These are phyloP conservation scores for Dendrophyllia cribrosa DNA, from an alignment of 64 coral and sea anemone genomes.

Conservation along the genomic window DNA sequence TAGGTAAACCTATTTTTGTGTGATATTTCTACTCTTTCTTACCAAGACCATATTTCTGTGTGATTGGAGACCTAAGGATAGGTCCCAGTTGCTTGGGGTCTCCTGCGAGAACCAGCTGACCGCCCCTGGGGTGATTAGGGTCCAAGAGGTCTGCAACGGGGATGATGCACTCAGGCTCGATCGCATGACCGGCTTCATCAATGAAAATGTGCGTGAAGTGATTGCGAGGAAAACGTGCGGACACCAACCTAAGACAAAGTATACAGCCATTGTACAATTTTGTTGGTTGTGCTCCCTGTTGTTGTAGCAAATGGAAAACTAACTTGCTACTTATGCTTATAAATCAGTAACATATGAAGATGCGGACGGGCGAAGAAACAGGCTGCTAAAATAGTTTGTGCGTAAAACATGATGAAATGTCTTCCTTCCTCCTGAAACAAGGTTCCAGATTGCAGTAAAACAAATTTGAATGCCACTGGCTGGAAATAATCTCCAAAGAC, in stretches of 20 bases:
- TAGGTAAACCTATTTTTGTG: neutral
- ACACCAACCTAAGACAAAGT: slow-evolving; percentile 56
- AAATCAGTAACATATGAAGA: too few species aligned
- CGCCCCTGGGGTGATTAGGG: slow-evolving; percentile 56
- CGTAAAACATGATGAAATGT: too few species aligned
- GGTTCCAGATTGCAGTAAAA: too few species aligned
- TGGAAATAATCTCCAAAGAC: too few species aligned
- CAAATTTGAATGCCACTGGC: too few species aligned
- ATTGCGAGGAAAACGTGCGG: slow-evolving; percentile 41
- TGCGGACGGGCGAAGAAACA: too few species aligned
- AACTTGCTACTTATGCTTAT: too few species aligned
- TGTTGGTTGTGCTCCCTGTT: too few species aligned
- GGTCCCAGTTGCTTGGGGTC: slow-evolving; percentile 83
- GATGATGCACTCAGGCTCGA: slow-evolving; percentile 76
- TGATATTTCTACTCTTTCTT: neutral
- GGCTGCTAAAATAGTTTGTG: too few species aligned
- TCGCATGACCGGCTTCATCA: slow-evolving; percentile 79
- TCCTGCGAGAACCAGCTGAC: slow-evolving; percentile 78
- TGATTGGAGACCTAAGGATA: slow-evolving; percentile 65
- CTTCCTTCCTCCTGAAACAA: too few species aligned
- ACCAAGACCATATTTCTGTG: slow-evolving; percentile 77
- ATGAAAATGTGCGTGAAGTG: slow-evolving; percentile 84
- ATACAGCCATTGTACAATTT: too few species aligned
- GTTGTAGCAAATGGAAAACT: too few species aligned
- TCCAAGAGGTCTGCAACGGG: slow-evolving; percentile 66